A percentile compares a stretch with the other conserved stretches of the same genome.
phyloP scores from a whole-genome alignment of 1,140 invertebrate genomes.

The Heliconius congener region DNA sequence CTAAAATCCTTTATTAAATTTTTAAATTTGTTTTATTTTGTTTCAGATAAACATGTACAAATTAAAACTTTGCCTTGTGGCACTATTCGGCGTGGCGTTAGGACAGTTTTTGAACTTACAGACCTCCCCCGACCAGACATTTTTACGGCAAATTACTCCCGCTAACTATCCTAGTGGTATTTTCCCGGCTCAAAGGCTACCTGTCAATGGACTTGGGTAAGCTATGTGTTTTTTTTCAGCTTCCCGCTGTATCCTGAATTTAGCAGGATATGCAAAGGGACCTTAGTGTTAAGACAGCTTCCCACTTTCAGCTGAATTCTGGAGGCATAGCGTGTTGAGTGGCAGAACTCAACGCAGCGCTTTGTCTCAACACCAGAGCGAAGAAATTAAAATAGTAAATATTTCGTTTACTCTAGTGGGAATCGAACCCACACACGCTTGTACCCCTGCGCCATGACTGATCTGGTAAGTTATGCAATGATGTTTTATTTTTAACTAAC shows the following conservation, averaged over 20 bases:
- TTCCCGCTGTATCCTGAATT: no score
- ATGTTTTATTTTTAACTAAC: neutral
- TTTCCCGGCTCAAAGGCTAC: constrained; percentile 49
- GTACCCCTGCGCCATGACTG: no score
- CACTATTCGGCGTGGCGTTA: neutral
- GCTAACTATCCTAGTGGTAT: constrained; percentile 30
- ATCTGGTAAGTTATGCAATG: constrained; percentile 26
- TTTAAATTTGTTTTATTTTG: neutral
- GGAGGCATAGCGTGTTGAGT: no score
- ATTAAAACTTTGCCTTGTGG: constrained; percentile 17
- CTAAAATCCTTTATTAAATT: neutral
- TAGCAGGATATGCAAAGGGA: no score
- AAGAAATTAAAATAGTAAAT: no score
- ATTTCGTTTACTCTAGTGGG: no score
- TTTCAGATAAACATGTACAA: constrained; percentile 32
- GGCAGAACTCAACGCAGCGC: no score
- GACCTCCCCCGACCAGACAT: constrained; percentile 23
- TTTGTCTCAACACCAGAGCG: no score
- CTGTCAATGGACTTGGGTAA: constrained; percentile 65
- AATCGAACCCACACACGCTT: no score
- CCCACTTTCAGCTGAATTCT: no score
- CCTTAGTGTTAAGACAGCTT: no score
- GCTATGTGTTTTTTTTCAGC: constrained; percentile 4
- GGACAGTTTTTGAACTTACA: constrained; percentile 21
- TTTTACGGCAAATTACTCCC: constrained; percentile 31